Evolutionary conservation across 2,113 vertebrate species (phyloP), one percentile per base, ranked within the genome.

Genomic region (Pimephales promelas): DNA sequence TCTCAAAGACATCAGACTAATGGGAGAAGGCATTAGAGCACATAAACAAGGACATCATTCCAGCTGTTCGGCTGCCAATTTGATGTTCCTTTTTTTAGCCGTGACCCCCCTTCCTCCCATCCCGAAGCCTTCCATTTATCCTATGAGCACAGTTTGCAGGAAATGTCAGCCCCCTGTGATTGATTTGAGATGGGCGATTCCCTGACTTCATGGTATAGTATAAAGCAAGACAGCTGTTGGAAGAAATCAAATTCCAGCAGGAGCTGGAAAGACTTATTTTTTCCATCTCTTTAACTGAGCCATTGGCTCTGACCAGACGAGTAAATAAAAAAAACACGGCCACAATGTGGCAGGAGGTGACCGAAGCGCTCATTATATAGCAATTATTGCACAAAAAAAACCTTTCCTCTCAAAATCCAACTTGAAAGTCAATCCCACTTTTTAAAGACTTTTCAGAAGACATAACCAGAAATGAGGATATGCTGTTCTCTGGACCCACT

Each of bases 181-280:
- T 93, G 95, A 97, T 96, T 91, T 92, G 93, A 95, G 93, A 95
- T 91, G 93, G 95, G 91, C 87, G 84, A 95, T 92, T 94, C 92
- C 90, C 91, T 93, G 94, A 95, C 95, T 96, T 95, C 94, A 95
- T 94, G 93, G 94, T 96, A n/a, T n/a, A 94, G 92, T 94, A 93
- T 95, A 95, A 96, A 95, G 92, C 90, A 91, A 95, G 94, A 94
- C 96, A 97, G 95, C 96, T 97, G 96, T 92, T 95, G 92, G 92
- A 88, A 93, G 92, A 94, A 95, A 94, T 94, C 89, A 88, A 94
- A 95, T 94, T 94, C 92, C 94, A 89, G 92, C 93, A 95, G 93
- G 94, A 91, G 95, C 94, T 93, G 92, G 93, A 93, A 92, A 90
- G 92, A 91, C 94, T 95, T 94, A 91, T 91, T 94, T 95, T 95